A percentile compares a stretch with the other conserved stretches of the same genome.
Evolutionary conservation across 2,888 invertebrate genomes (phyloP).

Genomic region (Clivina fossor): DNA sequence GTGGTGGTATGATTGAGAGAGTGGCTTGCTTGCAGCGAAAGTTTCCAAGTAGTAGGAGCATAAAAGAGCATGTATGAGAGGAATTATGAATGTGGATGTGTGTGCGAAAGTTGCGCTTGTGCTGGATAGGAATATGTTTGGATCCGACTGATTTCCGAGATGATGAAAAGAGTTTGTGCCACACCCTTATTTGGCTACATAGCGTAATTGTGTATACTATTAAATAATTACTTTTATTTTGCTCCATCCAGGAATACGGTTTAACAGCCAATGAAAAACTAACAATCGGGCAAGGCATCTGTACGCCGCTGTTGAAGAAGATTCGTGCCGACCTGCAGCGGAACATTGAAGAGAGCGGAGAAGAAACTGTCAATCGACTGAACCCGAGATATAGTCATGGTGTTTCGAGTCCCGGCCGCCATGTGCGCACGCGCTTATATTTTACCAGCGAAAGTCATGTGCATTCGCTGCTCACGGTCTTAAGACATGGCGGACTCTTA

Average conservation of each 20-base stretch:
- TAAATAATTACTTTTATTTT: too few relatives aligned
- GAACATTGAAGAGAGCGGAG: conserved; percentile 87
- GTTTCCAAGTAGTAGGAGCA: too few relatives aligned
- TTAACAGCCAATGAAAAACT: conserved; percentile 93
- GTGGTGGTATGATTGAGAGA: too few relatives aligned
- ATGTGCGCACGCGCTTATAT: conserved; percentile 97
- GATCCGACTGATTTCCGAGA: too few relatives aligned
- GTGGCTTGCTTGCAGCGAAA: too few relatives aligned
- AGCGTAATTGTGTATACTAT: too few relatives aligned
- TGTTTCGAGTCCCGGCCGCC: conserved; percentile 95
- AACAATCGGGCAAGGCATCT: conserved; percentile 95
- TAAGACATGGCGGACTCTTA: conserved; percentile 88
- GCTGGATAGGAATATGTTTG: too few relatives aligned
- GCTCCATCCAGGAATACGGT: conserved; percentile 99
- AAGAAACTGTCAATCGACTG: conserved; percentile 92
- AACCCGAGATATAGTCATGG: conserved; percentile 98
- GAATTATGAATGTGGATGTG: too few relatives aligned
- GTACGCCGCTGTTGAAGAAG: conserved; percentile 93
- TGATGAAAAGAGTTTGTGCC: too few relatives aligned
- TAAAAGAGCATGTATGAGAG: too few relatives aligned
- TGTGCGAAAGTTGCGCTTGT: too few relatives aligned
- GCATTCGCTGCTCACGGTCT: conserved; percentile 93
- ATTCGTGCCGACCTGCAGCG: conserved; percentile 92
- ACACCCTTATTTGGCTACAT: too few relatives aligned
- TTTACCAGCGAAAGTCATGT: conserved; percentile 99